phyloP scores from a whole-genome alignment of 2,113 vertebrate species.

The Lucifuga dentata region DNA sequence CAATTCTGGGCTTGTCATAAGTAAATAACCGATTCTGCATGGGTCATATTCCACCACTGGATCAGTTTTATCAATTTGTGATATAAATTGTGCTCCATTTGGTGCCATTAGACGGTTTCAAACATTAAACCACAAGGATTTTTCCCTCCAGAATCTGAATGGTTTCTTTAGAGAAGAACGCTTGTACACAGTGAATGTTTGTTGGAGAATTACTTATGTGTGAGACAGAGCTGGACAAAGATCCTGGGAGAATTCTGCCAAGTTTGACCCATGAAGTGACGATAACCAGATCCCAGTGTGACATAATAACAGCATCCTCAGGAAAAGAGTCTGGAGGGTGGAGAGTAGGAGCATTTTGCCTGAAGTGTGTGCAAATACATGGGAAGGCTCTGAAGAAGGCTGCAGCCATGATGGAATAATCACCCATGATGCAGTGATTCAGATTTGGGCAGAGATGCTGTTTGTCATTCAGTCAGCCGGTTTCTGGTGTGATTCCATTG shows the following conservation, averaged over 20 bases:
- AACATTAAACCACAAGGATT: not conserved
- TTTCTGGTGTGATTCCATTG: constrained; percentile 14
- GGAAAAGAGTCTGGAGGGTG: constrained; percentile 27
- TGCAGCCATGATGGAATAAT: constrained; percentile 37
- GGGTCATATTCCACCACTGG: not conserved
- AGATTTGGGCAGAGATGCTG: constrained; percentile 20
- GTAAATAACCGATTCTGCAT: not conserved
- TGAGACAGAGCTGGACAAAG: not conserved
- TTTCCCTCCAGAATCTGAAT: not conserved
- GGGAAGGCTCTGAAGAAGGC: constrained; percentile 27
- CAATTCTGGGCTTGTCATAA: not conserved
- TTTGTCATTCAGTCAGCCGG: constrained; percentile 21
- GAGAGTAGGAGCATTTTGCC: constrained; percentile 17
- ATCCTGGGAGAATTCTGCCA: not conserved
- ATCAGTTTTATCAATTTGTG: constrained; percentile 6
- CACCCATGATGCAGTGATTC: constrained; percentile 52
- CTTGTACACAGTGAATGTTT: constrained; percentile 26
- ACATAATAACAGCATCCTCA: constrained; percentile 4
- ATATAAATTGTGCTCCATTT: constrained; percentile 15
- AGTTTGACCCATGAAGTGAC: constrained; percentile 25
- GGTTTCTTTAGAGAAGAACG: not conserved
- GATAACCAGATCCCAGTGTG: constrained; percentile 30
- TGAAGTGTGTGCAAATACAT: constrained; percentile 34
- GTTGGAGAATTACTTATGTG: not conserved
- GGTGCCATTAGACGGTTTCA: constrained; percentile 23